Conservation (phyloP, 2,797 vertebrate genomes). For the Enoplosus armatus region DNA sequence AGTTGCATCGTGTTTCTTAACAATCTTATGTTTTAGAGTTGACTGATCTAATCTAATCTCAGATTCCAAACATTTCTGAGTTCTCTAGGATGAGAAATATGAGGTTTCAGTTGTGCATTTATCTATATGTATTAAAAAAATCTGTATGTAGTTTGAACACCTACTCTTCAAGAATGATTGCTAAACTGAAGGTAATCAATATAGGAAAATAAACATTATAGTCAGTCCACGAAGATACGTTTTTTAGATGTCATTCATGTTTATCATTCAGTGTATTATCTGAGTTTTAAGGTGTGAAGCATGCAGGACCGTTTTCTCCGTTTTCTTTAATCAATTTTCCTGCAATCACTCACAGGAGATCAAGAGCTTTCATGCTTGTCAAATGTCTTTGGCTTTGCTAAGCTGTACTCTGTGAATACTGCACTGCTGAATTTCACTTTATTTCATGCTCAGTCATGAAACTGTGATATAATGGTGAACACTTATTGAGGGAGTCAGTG, state of each 20-base stretch:
- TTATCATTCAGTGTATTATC: no score
- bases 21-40: neutral
- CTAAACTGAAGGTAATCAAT: neutral
- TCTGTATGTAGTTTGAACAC: neutral
- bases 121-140: neutral
- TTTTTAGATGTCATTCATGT: neutral
- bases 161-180: neutral
- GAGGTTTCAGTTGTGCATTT: neutral
- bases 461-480: neutral
- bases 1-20: constrained; percentile 67
- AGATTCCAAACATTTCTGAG: no score
- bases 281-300: neutral
- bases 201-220: neutral
- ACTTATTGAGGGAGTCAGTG: neutral
- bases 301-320: neutral
- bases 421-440: neutral
- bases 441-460: constrained; percentile 10
- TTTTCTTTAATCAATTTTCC: neutral
- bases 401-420: neutral
- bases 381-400: neutral
- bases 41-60: neutral
- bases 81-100: neutral
- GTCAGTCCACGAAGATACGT: neutral
- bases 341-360: neutral
- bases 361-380: neutral